Conservation (phyloP, 2,888 invertebrate species). For the Drosophila robusta region DNA sequence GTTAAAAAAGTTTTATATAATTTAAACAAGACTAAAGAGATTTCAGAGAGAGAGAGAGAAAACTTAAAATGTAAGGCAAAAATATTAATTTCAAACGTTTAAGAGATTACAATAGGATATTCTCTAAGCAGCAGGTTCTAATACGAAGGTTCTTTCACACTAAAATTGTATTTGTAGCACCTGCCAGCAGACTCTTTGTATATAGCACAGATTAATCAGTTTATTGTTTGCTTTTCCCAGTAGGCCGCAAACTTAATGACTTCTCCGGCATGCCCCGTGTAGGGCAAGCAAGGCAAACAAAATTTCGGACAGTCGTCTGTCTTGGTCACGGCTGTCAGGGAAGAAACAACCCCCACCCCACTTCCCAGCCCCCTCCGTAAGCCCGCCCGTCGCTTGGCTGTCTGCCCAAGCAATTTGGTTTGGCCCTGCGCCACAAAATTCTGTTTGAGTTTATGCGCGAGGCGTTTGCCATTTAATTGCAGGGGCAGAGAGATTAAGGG, state of each 20-base stretch:
- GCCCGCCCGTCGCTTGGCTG: constrained; percentile 51
- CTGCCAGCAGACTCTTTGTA: neutral
- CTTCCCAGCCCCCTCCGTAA: neutral
- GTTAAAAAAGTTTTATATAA: too few relatives aligned
- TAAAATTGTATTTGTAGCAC: too few relatives aligned
- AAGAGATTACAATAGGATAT: too few relatives aligned
- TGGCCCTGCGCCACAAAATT: constrained; percentile 42
- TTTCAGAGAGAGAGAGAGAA: too few relatives aligned
- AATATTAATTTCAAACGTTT: too few relatives aligned
- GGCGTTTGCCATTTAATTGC: constrained; percentile 75
- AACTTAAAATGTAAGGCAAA: too few relatives aligned
- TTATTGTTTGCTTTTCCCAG: constrained; percentile 8
- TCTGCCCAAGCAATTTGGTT: constrained; percentile 60
- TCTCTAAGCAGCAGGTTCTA: neutral
- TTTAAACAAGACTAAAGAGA: too few relatives aligned
- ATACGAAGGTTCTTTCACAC: too few relatives aligned
- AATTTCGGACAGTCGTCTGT: constrained; percentile 31
- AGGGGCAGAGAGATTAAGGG: constrained; percentile 16
- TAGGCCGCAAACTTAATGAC: constrained; percentile 21
- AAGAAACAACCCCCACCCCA: constrained; percentile 3
- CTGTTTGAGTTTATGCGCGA: constrained; percentile 62
- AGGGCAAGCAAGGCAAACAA: constrained; percentile 28
- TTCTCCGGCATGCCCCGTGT: constrained; percentile 10
- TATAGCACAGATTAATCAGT: neutral
- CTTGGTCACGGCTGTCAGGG: constrained; percentile 2